These are phyloP conservation scores for Hypselothyrea guttata DNA, from an alignment of 2,888 invertebrate genomes.

Conservation along the genomic window DNA sequence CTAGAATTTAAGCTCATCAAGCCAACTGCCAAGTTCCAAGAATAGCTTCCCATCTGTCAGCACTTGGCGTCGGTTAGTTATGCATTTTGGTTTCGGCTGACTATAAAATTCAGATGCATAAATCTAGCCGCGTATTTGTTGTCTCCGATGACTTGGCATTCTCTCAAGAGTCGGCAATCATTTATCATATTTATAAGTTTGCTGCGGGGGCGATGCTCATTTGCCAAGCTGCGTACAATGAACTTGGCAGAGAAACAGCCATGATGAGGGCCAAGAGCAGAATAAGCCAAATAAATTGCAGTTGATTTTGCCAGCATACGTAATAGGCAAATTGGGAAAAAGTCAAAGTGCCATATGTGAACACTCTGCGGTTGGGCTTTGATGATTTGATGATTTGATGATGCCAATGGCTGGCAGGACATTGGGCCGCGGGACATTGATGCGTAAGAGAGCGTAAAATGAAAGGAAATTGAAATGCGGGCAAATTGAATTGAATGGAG, in stretches of 20 bases:
- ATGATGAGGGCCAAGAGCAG: constrained; percentile 2
- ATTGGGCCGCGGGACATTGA: constrained; percentile 46
- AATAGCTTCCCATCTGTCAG: constrained; percentile 11
- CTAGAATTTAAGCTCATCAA: not conserved
- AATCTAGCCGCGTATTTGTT: constrained; percentile 61
- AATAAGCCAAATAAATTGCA: constrained; percentile 42
- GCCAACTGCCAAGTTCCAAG: not conserved
- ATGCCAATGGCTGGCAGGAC: constrained; percentile 41
- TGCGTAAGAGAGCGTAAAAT: constrained; percentile 72
- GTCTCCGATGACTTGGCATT: constrained; percentile 53
- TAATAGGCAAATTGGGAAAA: constrained; percentile 29
- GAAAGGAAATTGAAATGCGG: constrained; percentile 76
- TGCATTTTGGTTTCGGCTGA: constrained; percentile 35
- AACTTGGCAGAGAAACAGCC: constrained; percentile 46
- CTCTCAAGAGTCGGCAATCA: constrained; percentile 51
- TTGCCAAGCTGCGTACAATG: constrained; percentile 64
- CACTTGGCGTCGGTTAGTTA: constrained; percentile 27
- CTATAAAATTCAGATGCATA: constrained; percentile 51
- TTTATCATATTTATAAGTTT: constrained; percentile 65
- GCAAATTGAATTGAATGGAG: constrained; percentile 69
- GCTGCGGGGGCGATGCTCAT: constrained; percentile 57
- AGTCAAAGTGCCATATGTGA: constrained; percentile 35
- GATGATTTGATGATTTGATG: constrained; percentile 57
- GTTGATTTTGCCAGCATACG: constrained; percentile 6
- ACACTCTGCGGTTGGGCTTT: constrained; percentile 60